Evolutionary conservation across 2,888 invertebrate genomes (phyloP), one percentile per base, ranked within the genome.

Genomic region (Dicycla oo): DNA sequence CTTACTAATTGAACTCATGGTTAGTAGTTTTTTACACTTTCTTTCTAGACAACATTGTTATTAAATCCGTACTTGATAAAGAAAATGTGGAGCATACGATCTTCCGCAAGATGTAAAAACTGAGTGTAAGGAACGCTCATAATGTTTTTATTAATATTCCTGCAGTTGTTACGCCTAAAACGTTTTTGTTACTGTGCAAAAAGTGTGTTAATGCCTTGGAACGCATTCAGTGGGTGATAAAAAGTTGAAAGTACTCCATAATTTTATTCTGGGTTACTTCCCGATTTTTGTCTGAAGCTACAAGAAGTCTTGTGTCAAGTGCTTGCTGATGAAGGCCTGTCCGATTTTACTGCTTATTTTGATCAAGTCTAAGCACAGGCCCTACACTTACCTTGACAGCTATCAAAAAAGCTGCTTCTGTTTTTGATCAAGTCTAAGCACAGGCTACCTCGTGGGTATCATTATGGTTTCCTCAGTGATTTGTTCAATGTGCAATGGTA

Each of bases 61-160:
- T 67, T 67, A 57, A 45, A 78, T 65, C 56, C 40, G 56, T 65
- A 67, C 67, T 69, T 64, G 63, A 71, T 49, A 70, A 68, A 80
- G 68, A 75, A 83, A 67, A 81, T 67, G 47, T 68, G n/a, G 57
- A 69, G 47, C 64, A 63, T 40, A 68, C 47, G 26, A 56, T 80
- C 72, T 83, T 83, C 81, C 83, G 83, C 23, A 49, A 64, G 26
- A 23, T 49, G 43, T 80, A 83, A 81, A 81, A 81, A 83, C 61
- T 65, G 69, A 58, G 81, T 61, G 53, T 43, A 81, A 81, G 66
- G 60, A 83, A 81, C 81, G 60, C 60, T 60, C 20, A 65, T 73
- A 63, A 49, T 65, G 54, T 70, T 70, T 81, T 82, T 82, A 84
- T 82, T 82, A 84, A 75, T 75, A 71, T 57, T 47, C 66, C 53